Conservation (phyloP, 2,888 invertebrate genomes). For the Nymphalis polychloros region DNA sequence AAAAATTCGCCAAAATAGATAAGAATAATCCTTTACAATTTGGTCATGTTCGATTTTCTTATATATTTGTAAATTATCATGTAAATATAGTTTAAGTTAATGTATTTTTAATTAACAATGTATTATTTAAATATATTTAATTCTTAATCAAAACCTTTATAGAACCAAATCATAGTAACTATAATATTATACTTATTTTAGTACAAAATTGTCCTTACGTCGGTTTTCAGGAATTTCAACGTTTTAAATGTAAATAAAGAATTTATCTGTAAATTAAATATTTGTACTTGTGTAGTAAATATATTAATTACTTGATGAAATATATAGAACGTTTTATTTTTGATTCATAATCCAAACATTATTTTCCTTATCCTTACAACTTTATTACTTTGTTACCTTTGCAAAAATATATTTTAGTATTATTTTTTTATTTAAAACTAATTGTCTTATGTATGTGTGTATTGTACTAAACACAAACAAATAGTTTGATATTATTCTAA, state of each 20-base stretch:
- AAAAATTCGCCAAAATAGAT: background rate
- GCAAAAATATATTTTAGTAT: too few species aligned
- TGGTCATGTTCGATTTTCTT: constrained; percentile 4
- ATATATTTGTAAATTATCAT: constrained; percentile 30
- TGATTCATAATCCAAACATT: too few species aligned
- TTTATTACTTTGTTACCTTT: too few species aligned
- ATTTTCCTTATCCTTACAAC: too few species aligned
- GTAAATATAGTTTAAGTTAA: constrained; percentile 35
- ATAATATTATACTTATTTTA: constrained; percentile 42
- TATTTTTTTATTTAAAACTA: too few species aligned
- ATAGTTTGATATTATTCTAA: too few species aligned
- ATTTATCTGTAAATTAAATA: constrained; percentile 63
- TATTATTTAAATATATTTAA: constrained; percentile 29
- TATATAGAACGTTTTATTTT: constrained; percentile 34
- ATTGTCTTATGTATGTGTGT: too few species aligned
- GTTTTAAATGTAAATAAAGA: constrained; percentile 54
- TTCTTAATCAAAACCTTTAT: constrained; percentile 23
- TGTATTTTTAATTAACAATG: constrained; percentile 11
- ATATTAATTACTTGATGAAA: constrained; percentile 67
- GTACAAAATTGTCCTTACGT: constrained; percentile 50
- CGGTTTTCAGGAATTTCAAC: constrained; percentile 24
- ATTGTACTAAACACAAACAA: too few species aligned
- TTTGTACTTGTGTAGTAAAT: constrained; percentile 68
- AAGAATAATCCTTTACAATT: background rate
- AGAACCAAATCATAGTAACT: constrained; percentile 33